Percentiles rank a stretch among this genome's conserved stretches.
Evolutionary conservation across 2,888 invertebrate genomes (phyloP).

Genomic region (Standfussiana lucernea): DNA sequence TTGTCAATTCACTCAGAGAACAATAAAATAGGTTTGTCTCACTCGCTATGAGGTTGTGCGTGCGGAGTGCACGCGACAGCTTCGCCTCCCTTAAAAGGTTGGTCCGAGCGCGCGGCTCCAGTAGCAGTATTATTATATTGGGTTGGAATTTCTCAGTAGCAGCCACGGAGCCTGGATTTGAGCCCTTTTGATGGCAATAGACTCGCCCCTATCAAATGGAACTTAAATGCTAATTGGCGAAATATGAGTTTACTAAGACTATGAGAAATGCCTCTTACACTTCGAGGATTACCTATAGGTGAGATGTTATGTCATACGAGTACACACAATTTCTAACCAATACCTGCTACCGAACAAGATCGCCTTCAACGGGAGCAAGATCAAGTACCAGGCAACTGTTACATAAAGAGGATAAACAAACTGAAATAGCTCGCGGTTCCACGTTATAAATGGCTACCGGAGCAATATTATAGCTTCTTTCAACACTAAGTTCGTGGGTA

Average conservation of each 20-base stretch:
- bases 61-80: too few relatives aligned
- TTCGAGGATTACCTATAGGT: neutral
- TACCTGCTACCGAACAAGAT: slow-evolving; percentile 33
- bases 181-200: neutral
- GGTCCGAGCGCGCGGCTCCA: too few relatives aligned
- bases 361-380: slow-evolving; percentile 61
- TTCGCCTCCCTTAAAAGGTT: too few relatives aligned
- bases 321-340: slow-evolving; percentile 4
- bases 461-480: slow-evolving; percentile 50
- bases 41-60: too few relatives aligned
- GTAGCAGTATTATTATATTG: too few relatives aligned
- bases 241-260: neutral
- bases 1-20: too few relatives aligned
- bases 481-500: slow-evolving; percentile 50
- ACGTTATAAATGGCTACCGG: slow-evolving; percentile 37
- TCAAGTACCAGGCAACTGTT: slow-evolving; percentile 64
- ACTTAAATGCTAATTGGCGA: neutral
- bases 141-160: neutral
- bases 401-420: slow-evolving; percentile 61
- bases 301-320: neutral
- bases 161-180: neutral
- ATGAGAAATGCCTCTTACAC: neutral
- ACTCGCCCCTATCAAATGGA: neutral
- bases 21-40: too few relatives aligned
- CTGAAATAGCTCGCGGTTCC: slow-evolving; percentile 53